phyloP scores from a whole-genome alignment of 1,140 invertebrate genomes.

The Cyrtorhinus lividipennis region DNA sequence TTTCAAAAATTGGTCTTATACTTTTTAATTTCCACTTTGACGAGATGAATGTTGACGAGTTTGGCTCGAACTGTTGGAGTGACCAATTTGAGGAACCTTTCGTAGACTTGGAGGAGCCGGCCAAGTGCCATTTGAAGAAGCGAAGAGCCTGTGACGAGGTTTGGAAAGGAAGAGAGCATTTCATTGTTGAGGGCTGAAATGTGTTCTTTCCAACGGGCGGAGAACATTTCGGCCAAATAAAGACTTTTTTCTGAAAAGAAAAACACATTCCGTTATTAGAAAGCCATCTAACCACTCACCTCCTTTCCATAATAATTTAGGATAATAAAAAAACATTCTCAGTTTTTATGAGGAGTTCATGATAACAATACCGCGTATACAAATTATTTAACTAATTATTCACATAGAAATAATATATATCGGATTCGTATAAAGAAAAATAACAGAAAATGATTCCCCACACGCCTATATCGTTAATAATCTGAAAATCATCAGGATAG shows the following conservation, averaged over 20 bases:
- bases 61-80: slow-evolving; percentile 74
- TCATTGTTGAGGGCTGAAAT: slow-evolving; percentile 89
- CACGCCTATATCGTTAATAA: too few relatives aligned
- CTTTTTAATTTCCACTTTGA: slow-evolving; percentile 99
- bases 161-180: slow-evolving; percentile 89
- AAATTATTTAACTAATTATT: too few relatives aligned
- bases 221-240: slow-evolving; percentile 75
- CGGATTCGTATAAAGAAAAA: too few relatives aligned
- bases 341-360: too few relatives aligned
- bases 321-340: too few relatives aligned
- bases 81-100: slow-evolving; percentile 92
- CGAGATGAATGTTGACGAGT: slow-evolving; percentile 93
- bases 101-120: slow-evolving; percentile 94
- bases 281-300: neutral
- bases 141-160: slow-evolving; percentile 85
- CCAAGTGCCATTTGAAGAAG: slow-evolving; percentile 87
- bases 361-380: too few relatives aligned
- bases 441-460: too few relatives aligned
- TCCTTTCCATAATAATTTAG: too few relatives aligned
- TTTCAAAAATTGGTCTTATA: slow-evolving; percentile 51
- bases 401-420: too few relatives aligned
- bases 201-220: slow-evolving; percentile 83
- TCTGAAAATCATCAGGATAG: too few relatives aligned
- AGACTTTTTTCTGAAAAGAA: slow-evolving; percentile 48
- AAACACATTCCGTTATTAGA: slow-evolving; percentile 16